Evolutionary conservation across 2,113 vertebrate genomes (phyloP).

Genomic region (Caloenas nicobarica): DNA sequence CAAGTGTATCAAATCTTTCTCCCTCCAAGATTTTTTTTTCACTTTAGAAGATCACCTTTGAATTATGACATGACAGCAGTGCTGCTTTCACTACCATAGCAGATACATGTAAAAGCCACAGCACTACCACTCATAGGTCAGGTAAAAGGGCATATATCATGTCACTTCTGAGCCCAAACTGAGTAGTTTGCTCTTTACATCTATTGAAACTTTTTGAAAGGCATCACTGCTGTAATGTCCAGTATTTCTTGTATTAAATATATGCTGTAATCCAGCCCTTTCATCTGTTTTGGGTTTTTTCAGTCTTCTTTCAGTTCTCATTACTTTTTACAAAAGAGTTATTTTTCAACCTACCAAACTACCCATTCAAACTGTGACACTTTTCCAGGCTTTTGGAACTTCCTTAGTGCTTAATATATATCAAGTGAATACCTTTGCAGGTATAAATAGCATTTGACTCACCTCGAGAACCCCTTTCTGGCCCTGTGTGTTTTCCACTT

Average conservation of each 20-base stretch:
- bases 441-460: not conserved
- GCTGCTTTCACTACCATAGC: not conserved
- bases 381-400: not conserved
- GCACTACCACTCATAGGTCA: fast-evolving
- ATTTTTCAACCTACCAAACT: not conserved
- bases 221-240: not conserved
- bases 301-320: not conserved
- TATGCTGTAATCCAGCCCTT: not conserved
- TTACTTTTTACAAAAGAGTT: not conserved
- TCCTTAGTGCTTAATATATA: not conserved
- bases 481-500: not conserved
- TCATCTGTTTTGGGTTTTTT: not conserved
- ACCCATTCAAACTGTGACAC: not conserved
- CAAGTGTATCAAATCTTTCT: not conserved
- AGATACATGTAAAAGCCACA: not conserved
- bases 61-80: not conserved
- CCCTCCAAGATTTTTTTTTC: not conserved
- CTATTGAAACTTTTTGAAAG: not conserved
- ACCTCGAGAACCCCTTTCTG: not conserved
- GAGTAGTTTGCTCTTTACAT: not conserved
- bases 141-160: not conserved
- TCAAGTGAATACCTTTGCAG: not conserved
- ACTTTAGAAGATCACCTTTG: not conserved
- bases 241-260: not conserved
- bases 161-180: not conserved